phyloP scores from a whole-genome alignment of 2,113 vertebrate genomes.

The Notiomystis cincta region DNA sequence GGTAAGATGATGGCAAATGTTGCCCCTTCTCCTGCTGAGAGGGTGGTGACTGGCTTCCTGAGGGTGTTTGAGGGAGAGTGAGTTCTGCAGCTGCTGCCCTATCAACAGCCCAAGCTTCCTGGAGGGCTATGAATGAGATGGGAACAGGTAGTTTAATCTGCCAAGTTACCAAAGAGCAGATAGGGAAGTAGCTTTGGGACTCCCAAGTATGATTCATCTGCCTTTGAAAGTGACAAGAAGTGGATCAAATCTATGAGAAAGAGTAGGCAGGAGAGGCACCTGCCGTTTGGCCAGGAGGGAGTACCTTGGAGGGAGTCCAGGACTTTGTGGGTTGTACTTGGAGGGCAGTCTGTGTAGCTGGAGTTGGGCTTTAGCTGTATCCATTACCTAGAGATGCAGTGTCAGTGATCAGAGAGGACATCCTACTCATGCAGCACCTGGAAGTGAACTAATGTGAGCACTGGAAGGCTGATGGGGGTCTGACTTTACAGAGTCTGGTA shows the following conservation, averaged over 20 bases:
- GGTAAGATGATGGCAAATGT: not conserved
- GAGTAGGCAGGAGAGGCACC: not conserved
- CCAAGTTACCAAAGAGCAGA: not conserved
- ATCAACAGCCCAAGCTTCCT: not conserved
- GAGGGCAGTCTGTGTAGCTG: not conserved
- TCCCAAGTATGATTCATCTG: not conserved
- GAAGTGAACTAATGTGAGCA: not conserved
- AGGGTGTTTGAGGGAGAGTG: not conserved
- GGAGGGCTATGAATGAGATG: not conserved
- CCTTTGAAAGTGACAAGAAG: not conserved
- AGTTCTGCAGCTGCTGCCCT: not conserved
- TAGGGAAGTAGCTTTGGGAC: not conserved
- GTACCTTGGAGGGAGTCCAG: not conserved
- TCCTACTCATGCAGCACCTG: not conserved
- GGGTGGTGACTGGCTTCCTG: not conserved
- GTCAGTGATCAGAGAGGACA: not conserved
- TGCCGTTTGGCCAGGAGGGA: not conserved
- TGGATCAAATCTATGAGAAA: not conserved
- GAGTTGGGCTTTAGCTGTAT: not conserved
- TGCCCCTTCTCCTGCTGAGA: not conserved
- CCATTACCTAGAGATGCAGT: accelerated
- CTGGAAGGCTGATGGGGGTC: not conserved
- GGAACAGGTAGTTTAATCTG: not conserved
- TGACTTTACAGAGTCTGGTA: not conserved
- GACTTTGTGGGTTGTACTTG: not conserved